Base-by-base conservation (phyloP, 30 jellyfish, hydroid and myxozoan genomes). In the Nemopilema nomurai region DNA sequence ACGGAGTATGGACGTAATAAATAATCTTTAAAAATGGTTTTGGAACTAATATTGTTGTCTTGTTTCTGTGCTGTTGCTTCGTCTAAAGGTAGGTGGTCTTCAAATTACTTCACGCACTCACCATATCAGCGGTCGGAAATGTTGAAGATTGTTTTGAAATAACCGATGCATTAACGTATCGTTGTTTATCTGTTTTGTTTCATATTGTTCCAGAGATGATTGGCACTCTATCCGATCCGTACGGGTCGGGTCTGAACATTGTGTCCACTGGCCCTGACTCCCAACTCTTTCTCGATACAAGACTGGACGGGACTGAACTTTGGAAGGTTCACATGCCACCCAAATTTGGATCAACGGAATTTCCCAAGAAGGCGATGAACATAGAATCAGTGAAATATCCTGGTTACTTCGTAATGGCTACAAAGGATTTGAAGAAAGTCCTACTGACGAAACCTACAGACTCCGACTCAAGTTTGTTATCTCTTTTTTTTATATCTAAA, bases 361-460 rank as follows among this genome's bases (percentile, higher is more conserved):
- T 33, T 4, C 89, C 89, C 3, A n/a, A 18, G 49, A 82, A 71
- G 28, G 91, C 77, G 1, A 18, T 68, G 65, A 69, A 70, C 52
- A 73, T 84, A 26, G 92, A 84, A 71, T 84, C 92, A 16, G 57
- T 41, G 49, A 72, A 84, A 62, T 84, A 71, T 63, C 92, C 92
- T 16, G 92, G 92, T 9, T 71, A 84, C 33, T 84, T 71, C 32
- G 33, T 72, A 23, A 64, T 84, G 66, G 92, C 87, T 19, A 8
- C 89, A 23, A 65, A 79, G 50, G 89, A 79, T 66, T 27, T 33
- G 71, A 79, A 79, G 25, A 28, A 20, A 16, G 50, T 79, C 21
- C 28, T 57, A 23, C 4, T 79, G 27, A 73, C 23, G 21, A 79
- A 79, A 53, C 89, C 89, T 18, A 79, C 89, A 9, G 89, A 79